phyloP scores from a whole-genome alignment of 2,797 vertebrate species.

The Erpetoichthys calabaricus region DNA sequence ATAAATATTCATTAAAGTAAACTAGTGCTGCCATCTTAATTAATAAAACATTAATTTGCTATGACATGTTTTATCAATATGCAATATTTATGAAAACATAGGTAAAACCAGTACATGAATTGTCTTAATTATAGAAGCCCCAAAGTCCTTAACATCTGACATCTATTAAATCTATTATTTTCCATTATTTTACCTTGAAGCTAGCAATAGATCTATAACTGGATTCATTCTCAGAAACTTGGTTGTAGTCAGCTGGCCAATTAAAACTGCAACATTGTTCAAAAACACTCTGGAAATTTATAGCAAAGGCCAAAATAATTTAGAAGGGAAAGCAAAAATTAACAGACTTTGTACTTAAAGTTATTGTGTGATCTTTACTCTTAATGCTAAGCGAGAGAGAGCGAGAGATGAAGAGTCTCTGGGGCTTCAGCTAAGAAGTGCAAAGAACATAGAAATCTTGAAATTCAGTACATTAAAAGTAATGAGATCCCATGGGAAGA shows the following conservation, averaged over 20 bases:
- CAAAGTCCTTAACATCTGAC: too few species aligned
- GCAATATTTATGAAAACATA: too few species aligned
- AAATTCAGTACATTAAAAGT: constrained; percentile 38
- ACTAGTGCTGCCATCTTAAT: too few species aligned
- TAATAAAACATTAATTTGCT: too few species aligned
- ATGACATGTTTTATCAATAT: too few species aligned
- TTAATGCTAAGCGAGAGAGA: too few species aligned
- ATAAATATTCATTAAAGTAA: too few species aligned
- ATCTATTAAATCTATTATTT: too few species aligned
- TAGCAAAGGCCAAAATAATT: constrained; percentile 28
- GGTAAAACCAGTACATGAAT: too few species aligned
- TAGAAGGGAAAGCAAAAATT: constrained; percentile 33
- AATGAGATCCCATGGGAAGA: constrained; percentile 53
- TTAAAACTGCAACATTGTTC: constrained; percentile 15
- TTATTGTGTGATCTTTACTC: constrained; percentile 23
- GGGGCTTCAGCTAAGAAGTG: constrained; percentile 34
- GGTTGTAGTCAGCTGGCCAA: constrained; percentile 15
- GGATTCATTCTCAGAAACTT: constrained; percentile 17
- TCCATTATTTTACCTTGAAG: constrained; percentile 15
- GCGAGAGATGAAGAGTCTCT: too few species aligned
- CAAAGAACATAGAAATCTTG: constrained; percentile 46
- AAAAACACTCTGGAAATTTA: constrained; percentile 27
- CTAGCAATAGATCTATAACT: constrained; percentile 19
- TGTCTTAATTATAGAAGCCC: too few species aligned
- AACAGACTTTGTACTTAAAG: constrained; percentile 32